Base-by-base conservation (phyloP, 2,888 invertebrate species). In the Nipponacmea schrenckii region DNA sequence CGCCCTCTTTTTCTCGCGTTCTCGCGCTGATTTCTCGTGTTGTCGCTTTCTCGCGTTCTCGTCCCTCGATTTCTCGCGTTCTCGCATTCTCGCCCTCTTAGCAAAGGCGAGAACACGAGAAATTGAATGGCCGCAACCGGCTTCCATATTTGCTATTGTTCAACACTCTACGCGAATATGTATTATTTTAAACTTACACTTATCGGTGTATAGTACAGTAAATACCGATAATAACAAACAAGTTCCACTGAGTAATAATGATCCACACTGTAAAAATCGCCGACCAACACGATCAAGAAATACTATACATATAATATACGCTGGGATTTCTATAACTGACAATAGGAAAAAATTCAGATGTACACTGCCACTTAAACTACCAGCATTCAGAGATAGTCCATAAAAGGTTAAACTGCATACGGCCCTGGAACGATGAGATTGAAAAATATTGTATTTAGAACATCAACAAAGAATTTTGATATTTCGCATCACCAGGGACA, bases 341-440 rank as follows among this genome's bases (percentile, higher is more conserved):
- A 72, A 72, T 17, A 79, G 31, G 50, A 76, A 73, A 27, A 78
- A 67, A 67, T 76, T 79, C 17, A 79, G 48, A 65, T 72, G 78
- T 15, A 69, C 69, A 63, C 70, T 66, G 2, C 78, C 79, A 24
- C 69, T 68, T 15, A 79, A 64, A 26, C 70, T 71, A 1, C 70
- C 62, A 0, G 72, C 69, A 10, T 70, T 72, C 62, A 79, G 56
- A 7, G 76, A 68, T 39, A 79, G 66, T 15, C 77, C 79, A 65
- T 80, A 76, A 67, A 68, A 79, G 26, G 77, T 76, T n/a, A 79
- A 72, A 66, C 74, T 79, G 64, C 69, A 69, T 5, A 74, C 72
- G 45, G 74, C 78, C 79, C 79, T 79, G 31, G n/a, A 72, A 20
- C 48, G 39, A 45, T 8, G 67, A 44, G 24, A n/a, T 48, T 50